Evolutionary conservation across 2,888 invertebrate species (phyloP), one percentile per base, ranked within the genome.

Genomic region (Aphodius sticticus): DNA sequence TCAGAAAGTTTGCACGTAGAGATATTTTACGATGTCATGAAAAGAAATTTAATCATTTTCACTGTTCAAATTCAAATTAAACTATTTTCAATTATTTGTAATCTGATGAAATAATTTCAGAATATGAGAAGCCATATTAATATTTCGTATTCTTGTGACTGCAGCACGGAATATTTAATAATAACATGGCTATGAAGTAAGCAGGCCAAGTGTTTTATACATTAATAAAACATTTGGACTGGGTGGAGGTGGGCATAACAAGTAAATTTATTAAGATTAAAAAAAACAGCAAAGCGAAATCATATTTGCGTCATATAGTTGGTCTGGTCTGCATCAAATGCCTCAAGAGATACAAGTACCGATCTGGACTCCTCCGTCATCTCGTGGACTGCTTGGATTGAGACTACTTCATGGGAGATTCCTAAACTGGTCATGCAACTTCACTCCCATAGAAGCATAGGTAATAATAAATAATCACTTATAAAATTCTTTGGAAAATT

Each of bases 281-380:
- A 76, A 14, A 35, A 53, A 38, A 16, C 26, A n/a, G 6, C 16
- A 76, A 53, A 53, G 53, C 14, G 16, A 53, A 76, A 76, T 69
- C 12, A 76, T n/a, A 26, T 26, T 26, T 26, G 26, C 26, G 26
- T 26, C 26, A 76, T 16, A 35, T 69, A 69, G 69, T 78, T 72
- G 69, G 78, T 35, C 77, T 69, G n/a, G 86, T 86, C 82, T 89
- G 89, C 83, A 69, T 14, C 71, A 76, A 76, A 75, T 80, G 80
- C 70, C 87, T 88, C 77, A 87, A 88, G 82, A 88, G 86, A 84
- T 89, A 88, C 87, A 88, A 89, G 84, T 88, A 89, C 85, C 87
- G 89, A 71, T 88, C 89, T 77, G 89, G 89, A 83, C 83, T 89
- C 80, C 86, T 87, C 76, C 84, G 88, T 81, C 89, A 89, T 86